These are phyloP conservation scores for Chironomus tepperi DNA, from an alignment of 1,140 invertebrate species.

Conservation along the genomic window DNA sequence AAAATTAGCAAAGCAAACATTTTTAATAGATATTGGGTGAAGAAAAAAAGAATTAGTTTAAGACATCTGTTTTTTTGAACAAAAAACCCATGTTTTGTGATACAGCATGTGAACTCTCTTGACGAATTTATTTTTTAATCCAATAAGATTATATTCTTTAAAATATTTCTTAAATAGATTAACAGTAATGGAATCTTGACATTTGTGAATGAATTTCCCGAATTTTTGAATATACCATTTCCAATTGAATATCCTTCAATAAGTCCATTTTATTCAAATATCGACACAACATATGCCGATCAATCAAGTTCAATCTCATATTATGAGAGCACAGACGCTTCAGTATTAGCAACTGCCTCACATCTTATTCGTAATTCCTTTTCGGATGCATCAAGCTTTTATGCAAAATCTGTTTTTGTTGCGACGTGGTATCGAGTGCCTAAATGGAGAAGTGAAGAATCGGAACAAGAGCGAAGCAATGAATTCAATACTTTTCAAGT, in stretches of 20 bases:
- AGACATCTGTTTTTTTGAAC: background rate
- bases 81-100: background rate
- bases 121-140: no score
- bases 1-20: background rate
- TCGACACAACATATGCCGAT: constrained; percentile 60
- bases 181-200: constrained; percentile 88
- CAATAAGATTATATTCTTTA: no score
- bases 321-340: constrained; percentile 59
- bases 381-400: constrained; percentile 55
- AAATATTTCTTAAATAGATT: constrained; percentile 50
- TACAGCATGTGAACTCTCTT: background rate
- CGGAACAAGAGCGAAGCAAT: constrained; percentile 42
- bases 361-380: constrained; percentile 61
- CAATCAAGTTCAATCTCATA: constrained; percentile 64
- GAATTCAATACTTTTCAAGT: constrained; percentile 47
- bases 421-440: constrained; percentile 43
- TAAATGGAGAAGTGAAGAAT: constrained; percentile 57
- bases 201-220: constrained; percentile 74
- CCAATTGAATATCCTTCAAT: constrained; percentile 84
- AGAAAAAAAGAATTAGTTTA: background rate
- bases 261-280: constrained; percentile 83
- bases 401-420: constrained; percentile 47
- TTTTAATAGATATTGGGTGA: background rate
- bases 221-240: constrained; percentile 79
- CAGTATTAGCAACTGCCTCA: constrained; percentile 54